Evolutionary conservation across 2,888 invertebrate species (phyloP).

Genomic region (Alloplasta piceator): DNA sequence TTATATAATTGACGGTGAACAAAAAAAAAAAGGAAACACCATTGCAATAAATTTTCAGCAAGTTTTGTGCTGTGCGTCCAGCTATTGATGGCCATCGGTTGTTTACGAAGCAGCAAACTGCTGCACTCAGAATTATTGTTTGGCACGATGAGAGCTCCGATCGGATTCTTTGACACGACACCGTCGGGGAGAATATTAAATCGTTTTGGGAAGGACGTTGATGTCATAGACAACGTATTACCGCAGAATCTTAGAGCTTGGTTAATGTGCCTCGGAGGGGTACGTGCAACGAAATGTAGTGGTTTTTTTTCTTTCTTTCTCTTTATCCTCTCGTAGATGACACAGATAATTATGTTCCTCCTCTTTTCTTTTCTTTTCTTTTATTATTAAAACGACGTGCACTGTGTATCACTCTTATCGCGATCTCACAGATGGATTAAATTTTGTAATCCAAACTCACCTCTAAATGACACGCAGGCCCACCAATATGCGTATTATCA

Average conservation of each 20-base stretch:
- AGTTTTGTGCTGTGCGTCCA: slow-evolving; percentile 79
- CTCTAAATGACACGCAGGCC: slow-evolving; percentile 70
- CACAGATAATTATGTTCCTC: slow-evolving; percentile 38
- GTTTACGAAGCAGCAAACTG: slow-evolving; percentile 82
- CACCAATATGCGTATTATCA: slow-evolving; percentile 73
- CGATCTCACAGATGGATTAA: slow-evolving; percentile 26
- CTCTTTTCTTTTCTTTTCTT: neutral
- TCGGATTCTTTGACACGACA: slow-evolving; percentile 92
- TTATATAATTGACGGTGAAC: slow-evolving; percentile 32
- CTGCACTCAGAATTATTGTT: slow-evolving; percentile 88
- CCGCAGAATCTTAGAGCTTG: slow-evolving; percentile 90
- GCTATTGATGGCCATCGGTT: slow-evolving; percentile 80
- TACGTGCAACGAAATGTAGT: slow-evolving; percentile 75
- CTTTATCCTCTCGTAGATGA: slow-evolving; percentile 58
- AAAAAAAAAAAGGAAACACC: slow-evolving; percentile 68
- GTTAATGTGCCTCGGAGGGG: slow-evolving; percentile 82
- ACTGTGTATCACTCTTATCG: slow-evolving; percentile 38
- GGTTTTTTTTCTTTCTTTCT: slow-evolving; percentile 6
- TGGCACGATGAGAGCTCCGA: slow-evolving; percentile 88
- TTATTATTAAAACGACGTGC: slow-evolving; percentile 35
- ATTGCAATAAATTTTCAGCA: slow-evolving; percentile 75
- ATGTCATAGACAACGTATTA: slow-evolving; percentile 89
- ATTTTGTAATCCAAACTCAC: slow-evolving; percentile 11
- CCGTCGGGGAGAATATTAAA: slow-evolving; percentile 92
- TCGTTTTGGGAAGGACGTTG: slow-evolving; percentile 91